A percentile compares a stretch with the other conserved stretches of the same genome.
These are phyloP conservation scores for Notamacropus eugenii DNA, from an alignment of 2,797 vertebrate genomes.

Conservation along the genomic window DNA sequence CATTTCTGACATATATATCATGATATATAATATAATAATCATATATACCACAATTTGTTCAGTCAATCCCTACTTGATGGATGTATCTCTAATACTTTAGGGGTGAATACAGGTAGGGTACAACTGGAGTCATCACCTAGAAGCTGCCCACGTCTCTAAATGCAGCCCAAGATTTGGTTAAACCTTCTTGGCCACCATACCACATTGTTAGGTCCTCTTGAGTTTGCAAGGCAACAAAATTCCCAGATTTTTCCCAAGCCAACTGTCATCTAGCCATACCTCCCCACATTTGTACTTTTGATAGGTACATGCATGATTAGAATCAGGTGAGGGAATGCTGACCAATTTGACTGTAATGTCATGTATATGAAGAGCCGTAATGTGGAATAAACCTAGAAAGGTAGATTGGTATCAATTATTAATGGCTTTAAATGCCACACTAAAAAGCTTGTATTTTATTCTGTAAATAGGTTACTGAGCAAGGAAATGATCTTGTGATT, in stretches of 20 bases:
- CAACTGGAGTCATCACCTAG: neutral
- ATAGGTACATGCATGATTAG: too few species aligned
- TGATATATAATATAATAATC: too few species aligned
- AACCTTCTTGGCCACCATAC: neutral
- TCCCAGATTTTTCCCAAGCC: neutral
- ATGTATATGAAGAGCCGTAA: neutral
- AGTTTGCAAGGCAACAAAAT: neutral
- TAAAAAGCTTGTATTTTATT: neutral
- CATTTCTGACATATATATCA: neutral
- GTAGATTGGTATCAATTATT: neutral
- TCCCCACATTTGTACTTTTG: neutral
- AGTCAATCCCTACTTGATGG: neutral
- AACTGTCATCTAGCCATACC: neutral
- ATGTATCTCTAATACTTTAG: neutral
- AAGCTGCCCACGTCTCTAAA: neutral
- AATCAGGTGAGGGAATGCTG: neutral
- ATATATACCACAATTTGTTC: neutral
- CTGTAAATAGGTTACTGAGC: neutral
- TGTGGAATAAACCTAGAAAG: neutral
- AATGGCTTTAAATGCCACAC: neutral
- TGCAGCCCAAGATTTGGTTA: neutral
- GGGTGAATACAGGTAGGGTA: neutral
- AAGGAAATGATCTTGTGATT: neutral
- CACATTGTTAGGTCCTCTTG: neutral
- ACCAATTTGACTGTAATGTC: neutral